Base-by-base conservation (phyloP, 2,888 invertebrate species). In the Oscheius sp. region DNA sequence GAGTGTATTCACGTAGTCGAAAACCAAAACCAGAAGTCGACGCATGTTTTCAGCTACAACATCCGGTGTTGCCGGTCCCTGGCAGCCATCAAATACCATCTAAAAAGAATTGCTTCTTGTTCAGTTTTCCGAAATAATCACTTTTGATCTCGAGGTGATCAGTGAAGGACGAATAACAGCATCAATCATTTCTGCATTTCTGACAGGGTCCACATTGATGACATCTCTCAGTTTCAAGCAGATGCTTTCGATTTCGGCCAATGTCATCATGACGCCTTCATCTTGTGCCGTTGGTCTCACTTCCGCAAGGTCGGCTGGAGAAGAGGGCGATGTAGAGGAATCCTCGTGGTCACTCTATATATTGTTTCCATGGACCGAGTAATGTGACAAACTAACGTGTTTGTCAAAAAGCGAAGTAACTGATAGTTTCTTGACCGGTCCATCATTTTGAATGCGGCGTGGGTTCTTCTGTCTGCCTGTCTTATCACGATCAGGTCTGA, bases 391-490 rank as follows among this genome's bases (percentile, higher is more conserved):
- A 68, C 53, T 35, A 60, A 42, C 62, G 7, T 63, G 47, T 57
- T 57, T 73, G 11, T 65, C 32, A 42, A 72, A 60, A 1, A 62
- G 53, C 0, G 51, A 53, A 11, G 68, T 37, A 35, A 60, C 21
- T 57, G 63, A 70, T 13, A 55, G 70, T 35, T 42, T 58, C 57
- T 42, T 70, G 7, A 37, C 42, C 21, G 42, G 29, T 21, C 11
- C 57, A 33, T 58, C 70, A 37, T 58, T 48, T 21, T 51, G 48
- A 13, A 35, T 70, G 11, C 85, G 73, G 33, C 88, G 84, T 9
- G 88, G 88, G 66, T 88, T 88, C 81, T 85, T 86, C 66, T 88
- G 88, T n/a, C 86, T 75, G 3, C 88, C 88, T 13, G 88, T 88
- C 81, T 88, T 88, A 77, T 88, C 88, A 11, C 88, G 81, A 75